These are phyloP conservation scores for Pachypsylla venusta DNA, from an alignment of 1,140 invertebrate species.

Conservation along the genomic window DNA sequence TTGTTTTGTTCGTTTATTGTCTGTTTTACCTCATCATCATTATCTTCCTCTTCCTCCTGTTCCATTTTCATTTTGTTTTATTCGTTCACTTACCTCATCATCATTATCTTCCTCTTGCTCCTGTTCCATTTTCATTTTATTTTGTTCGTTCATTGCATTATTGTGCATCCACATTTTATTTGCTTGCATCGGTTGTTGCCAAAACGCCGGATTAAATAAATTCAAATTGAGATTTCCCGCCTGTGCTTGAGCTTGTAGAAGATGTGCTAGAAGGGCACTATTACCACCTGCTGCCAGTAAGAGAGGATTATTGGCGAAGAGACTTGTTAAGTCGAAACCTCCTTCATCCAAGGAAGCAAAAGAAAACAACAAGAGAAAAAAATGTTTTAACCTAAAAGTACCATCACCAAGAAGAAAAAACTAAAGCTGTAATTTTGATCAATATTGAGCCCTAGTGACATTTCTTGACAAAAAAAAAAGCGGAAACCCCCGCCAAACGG, in stretches of 20 bases:
- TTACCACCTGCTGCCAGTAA: neutral
- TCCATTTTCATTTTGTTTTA: too few relatives aligned
- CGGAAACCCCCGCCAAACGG: too few relatives aligned
- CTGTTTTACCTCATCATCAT: too few relatives aligned
- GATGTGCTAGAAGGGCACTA: neutral
- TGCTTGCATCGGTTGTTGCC: neutral
- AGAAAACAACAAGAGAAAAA: too few relatives aligned
- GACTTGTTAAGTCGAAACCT: neutral
- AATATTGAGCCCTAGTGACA: too few relatives aligned
- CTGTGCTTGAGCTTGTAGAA: neutral
- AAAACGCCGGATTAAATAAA: neutral
- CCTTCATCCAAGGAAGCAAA: too few relatives aligned
- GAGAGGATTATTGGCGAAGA: neutral
- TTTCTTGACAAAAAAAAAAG: too few relatives aligned
- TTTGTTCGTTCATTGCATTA: neutral
- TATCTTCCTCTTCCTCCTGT: neutral
- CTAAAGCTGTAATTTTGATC: too few relatives aligned
- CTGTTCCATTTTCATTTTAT: neutral
- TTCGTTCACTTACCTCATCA: neutral
- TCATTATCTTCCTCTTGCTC: conserved; percentile 7
- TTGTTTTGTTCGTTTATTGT: too few relatives aligned
- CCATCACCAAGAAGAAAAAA: too few relatives aligned
- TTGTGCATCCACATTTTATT: neutral
- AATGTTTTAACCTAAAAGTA: too few relatives aligned
- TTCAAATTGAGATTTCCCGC: too few relatives aligned